Evolutionary conservation across 2,888 invertebrate species (phyloP), one percentile per base, ranked within the genome.

Genomic region (Helleia helle): DNA sequence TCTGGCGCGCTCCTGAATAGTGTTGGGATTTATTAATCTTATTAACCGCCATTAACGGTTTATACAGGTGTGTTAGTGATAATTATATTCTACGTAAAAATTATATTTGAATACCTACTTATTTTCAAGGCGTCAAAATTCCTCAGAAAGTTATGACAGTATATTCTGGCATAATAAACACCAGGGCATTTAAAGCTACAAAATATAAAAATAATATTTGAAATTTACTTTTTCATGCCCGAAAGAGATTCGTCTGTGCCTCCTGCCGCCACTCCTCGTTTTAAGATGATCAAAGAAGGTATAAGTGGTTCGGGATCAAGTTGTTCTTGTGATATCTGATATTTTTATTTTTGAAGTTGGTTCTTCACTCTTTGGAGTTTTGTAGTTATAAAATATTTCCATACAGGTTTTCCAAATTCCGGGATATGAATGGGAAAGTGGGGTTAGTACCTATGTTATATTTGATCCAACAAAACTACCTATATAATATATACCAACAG

Each of bases 241-340:
- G 18, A 22, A 39, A 39, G 34, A 39, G 39, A 30, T 30, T 39
- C 39, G 30, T 30, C 39, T 39, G 8, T 11, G 22, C 9, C 12
- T 30, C 22, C 11, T 11, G 22, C 9, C 12, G 30, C 22, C 39
- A 39, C 36, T 36, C 36, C n/a, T 26, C 38, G 24, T 46, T 42
- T 42, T 36, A 24, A 38, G 29, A 12, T 41, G 56, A 65, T 65
- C 67, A 67, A 67, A 65, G 41, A 9, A 17, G 29, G 24, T 17
- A 12, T 48, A 49, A 63, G 58, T 56, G 52, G 53, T 51, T 51
- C 43, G 47, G 59, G 54, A 26, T 58, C 54, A 55, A 51, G 49
- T 47, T 42, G 54, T 52, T 43, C 58, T 61, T 55, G 55, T 59
- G 58, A 59, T 51, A 54, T 49, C 38, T 12, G 34, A 38, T 40